phyloP scores from a whole-genome alignment of 2,113 vertebrate species.

The Triplophysa tibetana region DNA sequence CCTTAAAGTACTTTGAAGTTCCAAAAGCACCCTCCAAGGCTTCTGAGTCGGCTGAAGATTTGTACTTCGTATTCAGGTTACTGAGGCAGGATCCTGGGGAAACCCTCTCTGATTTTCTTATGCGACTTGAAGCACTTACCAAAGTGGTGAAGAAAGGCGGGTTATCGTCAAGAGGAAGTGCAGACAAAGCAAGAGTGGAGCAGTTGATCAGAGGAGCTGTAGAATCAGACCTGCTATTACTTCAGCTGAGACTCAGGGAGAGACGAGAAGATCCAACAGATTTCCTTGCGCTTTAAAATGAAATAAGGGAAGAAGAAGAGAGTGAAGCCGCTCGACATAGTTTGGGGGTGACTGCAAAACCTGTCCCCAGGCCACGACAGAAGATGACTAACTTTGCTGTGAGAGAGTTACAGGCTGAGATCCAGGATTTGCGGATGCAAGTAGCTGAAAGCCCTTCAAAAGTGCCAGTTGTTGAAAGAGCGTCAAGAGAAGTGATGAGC shows the following conservation, averaged over 20 bases:
- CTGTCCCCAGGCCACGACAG: not conserved
- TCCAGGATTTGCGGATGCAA: not conserved
- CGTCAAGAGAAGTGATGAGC: not conserved
- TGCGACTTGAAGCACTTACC: slow-evolving; percentile 22
- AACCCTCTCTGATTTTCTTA: slow-evolving; percentile 35
- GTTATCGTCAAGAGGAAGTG: not conserved
- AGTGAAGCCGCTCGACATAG: not conserved
- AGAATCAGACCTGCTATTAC: not conserved
- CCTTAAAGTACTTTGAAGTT: slow-evolving; percentile 22
- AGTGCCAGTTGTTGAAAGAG: not conserved
- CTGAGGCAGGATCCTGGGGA: slow-evolving; percentile 30
- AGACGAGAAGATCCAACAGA: not conserved
- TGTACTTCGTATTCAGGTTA: slow-evolving; percentile 38
- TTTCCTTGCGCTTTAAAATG: not conserved
- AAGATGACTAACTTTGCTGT: not conserved
- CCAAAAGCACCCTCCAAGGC: no score
- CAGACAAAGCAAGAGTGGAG: not conserved
- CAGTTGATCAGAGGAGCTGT: slow-evolving; percentile 34
- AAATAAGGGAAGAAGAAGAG: not conserved
- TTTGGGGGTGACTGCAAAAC: not conserved
- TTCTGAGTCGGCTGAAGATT: slow-evolving; percentile 32
- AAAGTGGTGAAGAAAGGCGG: slow-evolving; percentile 30
- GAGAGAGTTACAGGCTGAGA: not conserved
- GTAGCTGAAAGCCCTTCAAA: not conserved
- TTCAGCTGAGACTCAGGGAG: slow-evolving; percentile 4